These are phyloP conservation scores for Phasia obesa DNA, from an alignment of 2,888 invertebrate genomes.

Conservation along the genomic window DNA sequence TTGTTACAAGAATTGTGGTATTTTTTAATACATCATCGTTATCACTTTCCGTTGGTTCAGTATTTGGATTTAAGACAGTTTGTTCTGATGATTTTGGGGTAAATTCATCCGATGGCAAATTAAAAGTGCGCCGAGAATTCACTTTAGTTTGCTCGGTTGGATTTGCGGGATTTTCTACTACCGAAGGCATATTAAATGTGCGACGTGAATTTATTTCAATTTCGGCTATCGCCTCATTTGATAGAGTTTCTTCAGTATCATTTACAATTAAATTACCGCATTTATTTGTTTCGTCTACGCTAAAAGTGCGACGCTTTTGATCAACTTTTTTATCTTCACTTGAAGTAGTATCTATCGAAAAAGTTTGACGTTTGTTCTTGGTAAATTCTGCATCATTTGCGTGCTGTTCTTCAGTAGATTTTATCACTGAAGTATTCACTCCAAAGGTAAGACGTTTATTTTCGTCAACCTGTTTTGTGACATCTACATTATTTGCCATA, in stretches of 20 bases:
- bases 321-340: conserved; percentile 8
- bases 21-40: conserved; percentile 59
- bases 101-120: conserved; percentile 31
- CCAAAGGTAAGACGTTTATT: conserved; percentile 51
- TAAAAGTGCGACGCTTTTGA: conserved; percentile 63
- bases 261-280: conserved; percentile 9
- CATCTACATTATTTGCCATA: conserved; percentile 1
- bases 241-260: not conserved
- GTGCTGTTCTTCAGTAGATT: not conserved
- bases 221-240: too few relatives aligned
- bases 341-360: conserved; percentile 1
- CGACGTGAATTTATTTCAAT: conserved; percentile 66
- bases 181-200: conserved; percentile 68
- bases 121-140: conserved; percentile 71
- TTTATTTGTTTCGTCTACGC: conserved; percentile 22
- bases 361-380: conserved; percentile 50
- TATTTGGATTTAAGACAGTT: conserved; percentile 42
- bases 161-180: too few relatives aligned
- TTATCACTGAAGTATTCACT: not conserved
- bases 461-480: not conserved
- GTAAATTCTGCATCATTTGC: not conserved
- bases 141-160: not conserved
- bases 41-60: conserved; percentile 79
- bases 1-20: not conserved
- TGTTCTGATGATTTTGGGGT: not conserved